Conservation (phyloP, 2,113 vertebrate genomes). For the Platysteira castanea region DNA sequence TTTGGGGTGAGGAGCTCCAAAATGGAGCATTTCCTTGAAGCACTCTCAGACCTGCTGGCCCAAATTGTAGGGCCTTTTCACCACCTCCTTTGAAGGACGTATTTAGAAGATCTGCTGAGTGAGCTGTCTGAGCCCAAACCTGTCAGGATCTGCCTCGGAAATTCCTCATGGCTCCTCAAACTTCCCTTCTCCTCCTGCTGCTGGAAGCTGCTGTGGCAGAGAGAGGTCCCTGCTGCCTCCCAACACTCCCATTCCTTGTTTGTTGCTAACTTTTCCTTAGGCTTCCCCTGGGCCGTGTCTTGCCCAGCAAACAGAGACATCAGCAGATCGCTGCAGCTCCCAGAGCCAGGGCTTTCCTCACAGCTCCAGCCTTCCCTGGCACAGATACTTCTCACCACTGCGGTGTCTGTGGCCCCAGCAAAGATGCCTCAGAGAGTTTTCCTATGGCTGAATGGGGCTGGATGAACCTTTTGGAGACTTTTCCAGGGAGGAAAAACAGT, state of each 20-base stretch:
- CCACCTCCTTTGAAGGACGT: neutral
- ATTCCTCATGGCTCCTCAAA: neutral
- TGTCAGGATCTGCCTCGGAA: neutral
- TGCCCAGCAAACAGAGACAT: neutral
- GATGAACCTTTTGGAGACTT: neutral
- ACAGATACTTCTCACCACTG: neutral
- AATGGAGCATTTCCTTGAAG: neutral
- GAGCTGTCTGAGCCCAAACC: neutral
- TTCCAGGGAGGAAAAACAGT: neutral
- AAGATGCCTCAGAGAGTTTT: neutral
- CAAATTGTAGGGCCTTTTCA: neutral
- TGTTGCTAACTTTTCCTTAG: neutral
- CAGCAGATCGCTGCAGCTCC: neutral
- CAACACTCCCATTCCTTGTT: neutral
- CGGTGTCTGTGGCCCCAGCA: accelerated
- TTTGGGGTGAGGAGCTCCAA: neutral
- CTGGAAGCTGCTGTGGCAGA: neutral
- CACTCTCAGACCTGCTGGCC: neutral
- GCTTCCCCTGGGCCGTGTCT: neutral
- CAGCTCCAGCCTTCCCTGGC: neutral
- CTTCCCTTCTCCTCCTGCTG: neutral
- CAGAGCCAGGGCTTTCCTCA: neutral
- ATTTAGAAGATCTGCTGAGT: neutral
- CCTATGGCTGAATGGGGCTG: neutral
- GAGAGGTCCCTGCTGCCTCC: neutral